Evolutionary conservation across 2,113 vertebrate species (phyloP).

Genomic region (Epinephelus lanceolatus): DNA sequence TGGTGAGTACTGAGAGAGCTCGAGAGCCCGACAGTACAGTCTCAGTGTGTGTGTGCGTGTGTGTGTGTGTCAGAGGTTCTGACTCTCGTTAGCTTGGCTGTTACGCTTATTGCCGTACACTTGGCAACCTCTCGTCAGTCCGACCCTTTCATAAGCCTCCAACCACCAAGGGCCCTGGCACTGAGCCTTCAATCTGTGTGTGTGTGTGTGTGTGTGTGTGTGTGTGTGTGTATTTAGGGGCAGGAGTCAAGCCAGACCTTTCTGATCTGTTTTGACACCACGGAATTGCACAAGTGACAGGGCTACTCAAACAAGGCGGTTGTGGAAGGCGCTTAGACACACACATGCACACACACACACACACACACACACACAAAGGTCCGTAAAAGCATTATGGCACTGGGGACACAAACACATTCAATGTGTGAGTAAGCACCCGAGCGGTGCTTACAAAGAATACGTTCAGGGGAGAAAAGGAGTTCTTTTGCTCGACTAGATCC

Average conservation of each 20-base stretch:
- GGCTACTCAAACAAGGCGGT: conserved; percentile 82
- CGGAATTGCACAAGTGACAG: conserved; percentile 84
- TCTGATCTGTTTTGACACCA: conserved; percentile 87
- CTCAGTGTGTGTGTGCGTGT: conserved; percentile 39
- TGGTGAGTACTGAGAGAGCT: conserved; percentile 28
- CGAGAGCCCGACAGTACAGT: conserved; percentile 38
- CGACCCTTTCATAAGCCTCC: conserved; percentile 84
- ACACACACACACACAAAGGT: conserved; percentile 54
- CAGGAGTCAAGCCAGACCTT: conserved; percentile 81
- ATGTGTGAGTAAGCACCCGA: conserved; percentile 76
- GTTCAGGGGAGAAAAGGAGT: conserved; percentile 70
- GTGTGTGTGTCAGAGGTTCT: conserved; percentile 77
- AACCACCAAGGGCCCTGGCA: conserved; percentile 84
- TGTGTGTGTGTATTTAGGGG: conserved; percentile 62
- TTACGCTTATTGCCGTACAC: conserved; percentile 79
- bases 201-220: conserved; percentile 34
- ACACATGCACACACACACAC: conserved; percentile 46
- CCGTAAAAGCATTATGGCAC: conserved; percentile 75
- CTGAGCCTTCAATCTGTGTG: conserved; percentile 66
- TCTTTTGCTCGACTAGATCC: conserved; percentile 77
- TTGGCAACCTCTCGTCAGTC: conserved; percentile 82
- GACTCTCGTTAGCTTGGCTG: conserved; percentile 82
- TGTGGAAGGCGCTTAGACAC: conserved; percentile 54
- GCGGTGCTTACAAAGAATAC: conserved; percentile 76
- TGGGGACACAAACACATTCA: conserved; percentile 78